These are phyloP conservation scores for Drosophila mimica DNA, from an alignment of 2,888 invertebrate species.

Conservation along the genomic window DNA sequence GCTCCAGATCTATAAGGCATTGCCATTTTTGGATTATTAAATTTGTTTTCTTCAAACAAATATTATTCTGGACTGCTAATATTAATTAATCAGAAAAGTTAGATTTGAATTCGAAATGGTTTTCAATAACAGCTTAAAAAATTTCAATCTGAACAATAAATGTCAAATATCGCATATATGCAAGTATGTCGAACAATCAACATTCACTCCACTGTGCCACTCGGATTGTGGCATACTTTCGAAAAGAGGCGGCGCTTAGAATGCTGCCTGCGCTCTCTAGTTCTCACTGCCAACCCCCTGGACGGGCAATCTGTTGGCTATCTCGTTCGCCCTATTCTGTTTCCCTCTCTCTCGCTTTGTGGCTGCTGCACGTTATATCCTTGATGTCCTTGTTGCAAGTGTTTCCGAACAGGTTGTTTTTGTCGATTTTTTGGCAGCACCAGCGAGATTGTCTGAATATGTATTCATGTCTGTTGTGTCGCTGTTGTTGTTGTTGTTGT, in stretches of 20 bases:
- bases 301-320: constrained; percentile 55
- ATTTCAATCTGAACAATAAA: background rate
- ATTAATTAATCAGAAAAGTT: background rate
- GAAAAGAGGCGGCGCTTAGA: constrained; percentile 63
- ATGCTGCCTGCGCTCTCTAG: constrained; percentile 33
- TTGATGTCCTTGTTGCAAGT: constrained; percentile 82
- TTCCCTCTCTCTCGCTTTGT: constrained; percentile 25
- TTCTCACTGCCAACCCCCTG: constrained; percentile 41
- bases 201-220: constrained; percentile 33
- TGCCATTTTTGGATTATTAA: background rate
- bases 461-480: constrained; percentile 71
- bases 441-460: constrained; percentile 81
- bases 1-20: background rate
- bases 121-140: background rate
- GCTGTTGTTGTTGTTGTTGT: constrained; percentile 44
- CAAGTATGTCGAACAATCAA: background rate
- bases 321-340: constrained; percentile 47
- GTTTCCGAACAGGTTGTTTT: constrained; percentile 84
- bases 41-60: background rate
- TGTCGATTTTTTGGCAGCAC: constrained; percentile 83
- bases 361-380: constrained; percentile 37
- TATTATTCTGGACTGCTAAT: background rate
- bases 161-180: background rate
- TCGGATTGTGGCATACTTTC: constrained; percentile 36
- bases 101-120: background rate